Evolutionary conservation across 2,113 vertebrate genomes (phyloP), one percentile per base, ranked within the genome.

Genomic region (Rhinopomastus cyanomelas): DNA sequence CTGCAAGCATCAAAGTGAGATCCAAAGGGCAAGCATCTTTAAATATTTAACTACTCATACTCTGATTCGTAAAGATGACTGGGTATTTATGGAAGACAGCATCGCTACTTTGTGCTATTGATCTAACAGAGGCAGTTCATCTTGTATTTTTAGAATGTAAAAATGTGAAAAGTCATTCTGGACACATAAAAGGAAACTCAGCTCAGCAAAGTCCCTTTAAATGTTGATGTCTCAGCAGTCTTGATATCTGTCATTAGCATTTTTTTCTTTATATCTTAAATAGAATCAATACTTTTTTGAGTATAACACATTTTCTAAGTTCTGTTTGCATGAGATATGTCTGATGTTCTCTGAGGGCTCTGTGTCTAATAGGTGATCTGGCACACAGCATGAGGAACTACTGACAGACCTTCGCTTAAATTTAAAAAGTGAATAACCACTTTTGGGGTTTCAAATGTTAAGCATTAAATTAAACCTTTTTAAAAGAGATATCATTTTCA

Each of bases 31-130:
- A 73, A 81, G 61, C 68, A 85, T 93, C 91, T 85, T 95, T 87
- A 91, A 95, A 95, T 93, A 88, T 94, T 96, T 82, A 93, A 88
- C 81, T 79, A 49, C 87, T 87, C 77, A 89, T 87, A 77, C 93
- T 88, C 83, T 91, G 81, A 51, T 88, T 90, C 71, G 42, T 86
- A 92, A 77, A 91, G 81, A 56, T 56, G 64, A 30, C 66, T 66
- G 64, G 51, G 68, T 91, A 88, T 92, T 81, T 65, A 80, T 79
- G 62, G 85, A 78, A 74, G 90, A 51, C 6, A 46, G 34, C 39
- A 57, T 62, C 72, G 81, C 89, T 81, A 44, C 81, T 90, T 87
- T 34, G 17, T 51, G 27, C 74, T 89, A 73, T 69, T 85, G 93
- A 89, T 90, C 62, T 89, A 75, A 69, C 74, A 94, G 72, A 88